Conservation (phyloP, 2,888 invertebrate species). For the Cephus rjabovi region DNA sequence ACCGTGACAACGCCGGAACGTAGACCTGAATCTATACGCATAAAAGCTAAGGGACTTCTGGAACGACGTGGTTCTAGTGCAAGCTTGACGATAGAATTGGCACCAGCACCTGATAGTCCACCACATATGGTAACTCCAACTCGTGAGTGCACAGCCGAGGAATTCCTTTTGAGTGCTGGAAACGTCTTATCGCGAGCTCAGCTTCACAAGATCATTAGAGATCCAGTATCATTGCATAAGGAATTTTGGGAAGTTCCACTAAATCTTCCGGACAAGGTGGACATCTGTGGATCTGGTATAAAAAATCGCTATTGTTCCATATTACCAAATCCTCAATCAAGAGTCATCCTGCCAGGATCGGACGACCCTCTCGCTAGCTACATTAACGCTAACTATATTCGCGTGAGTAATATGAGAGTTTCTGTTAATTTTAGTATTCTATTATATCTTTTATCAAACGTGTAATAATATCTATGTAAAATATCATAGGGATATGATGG, state of each 20-base stretch:
- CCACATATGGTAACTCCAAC: slow-evolving; percentile 69
- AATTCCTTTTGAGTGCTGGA: slow-evolving; percentile 71
- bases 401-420: slow-evolving; percentile 70
- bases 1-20: slow-evolving; percentile 53
- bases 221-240: slow-evolving; percentile 75
- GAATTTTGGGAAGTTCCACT: slow-evolving; percentile 96
- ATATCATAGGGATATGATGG: slow-evolving; percentile 86
- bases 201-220: slow-evolving; percentile 67
- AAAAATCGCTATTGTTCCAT: slow-evolving; percentile 93
- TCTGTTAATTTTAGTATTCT: neutral
- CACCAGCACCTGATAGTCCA: slow-evolving; percentile 57
- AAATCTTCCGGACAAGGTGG: slow-evolving; percentile 90
- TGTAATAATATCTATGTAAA: no score
- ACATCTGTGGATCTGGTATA: slow-evolving; percentile 87
- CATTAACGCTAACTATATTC: slow-evolving; percentile 94
- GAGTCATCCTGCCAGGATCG: slow-evolving; percentile 77
- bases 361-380: slow-evolving; percentile 77
- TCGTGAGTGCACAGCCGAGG: slow-evolving; percentile 70
- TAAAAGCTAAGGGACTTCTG: slow-evolving; percentile 76
- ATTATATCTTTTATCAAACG: neutral
- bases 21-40: slow-evolving; percentile 67
- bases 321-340: slow-evolving; percentile 88
- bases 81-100: slow-evolving; percentile 85
- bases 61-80: slow-evolving; percentile 92
- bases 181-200: slow-evolving; percentile 70